Evolutionary conservation across 2,113 vertebrate species (phyloP), one percentile per base, ranked within the genome.

Genomic region (Cyanoliseus patagonus): DNA sequence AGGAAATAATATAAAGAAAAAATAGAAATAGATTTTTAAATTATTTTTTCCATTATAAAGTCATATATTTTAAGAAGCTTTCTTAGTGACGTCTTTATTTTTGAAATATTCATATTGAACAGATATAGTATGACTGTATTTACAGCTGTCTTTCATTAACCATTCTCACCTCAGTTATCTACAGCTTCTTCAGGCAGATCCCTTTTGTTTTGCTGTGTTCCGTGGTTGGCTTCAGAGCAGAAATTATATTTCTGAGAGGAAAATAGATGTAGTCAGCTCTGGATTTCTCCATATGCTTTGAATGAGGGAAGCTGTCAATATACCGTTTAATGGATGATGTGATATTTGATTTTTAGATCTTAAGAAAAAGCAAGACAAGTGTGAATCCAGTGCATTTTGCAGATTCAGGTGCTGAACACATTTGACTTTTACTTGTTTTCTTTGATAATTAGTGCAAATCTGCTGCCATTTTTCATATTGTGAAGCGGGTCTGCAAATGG

Each of bases 11-110:
- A 11, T 27, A 46, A 51, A 59, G 8, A 55, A 47, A 13, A 6
- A 0, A 37, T 31, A 2, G 2, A 23, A 51, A 39, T 13, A 16
- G 2, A 0, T 42, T 51, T 7, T 57, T 13, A 4, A 23, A 27
- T 18, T 7, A 25, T 2, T 46, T 64, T 87, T 92, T 84, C 13
- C 4, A 51, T 53, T 88, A 64, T 18, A 35, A 41, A 13, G 27
- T 14, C 1, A 24, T n/a, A 4, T 30, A 11, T 68, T 80, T 57
- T 3, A 3, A 28, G 55, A 69, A 27, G 12, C 4, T 57, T 85
- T 73, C 16, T 69, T 39, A 51, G 14, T 42, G 42, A 12, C 2
- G 8, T n/a, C 10, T 59, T 94, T 39, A 20, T 6, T 53, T 84
- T 44, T 75, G 33, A 92, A 93, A 73, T 83, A 47, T 35, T 61